Conservation (phyloP, 2,797 vertebrate genomes). For the Aulostomus chinensis region DNA sequence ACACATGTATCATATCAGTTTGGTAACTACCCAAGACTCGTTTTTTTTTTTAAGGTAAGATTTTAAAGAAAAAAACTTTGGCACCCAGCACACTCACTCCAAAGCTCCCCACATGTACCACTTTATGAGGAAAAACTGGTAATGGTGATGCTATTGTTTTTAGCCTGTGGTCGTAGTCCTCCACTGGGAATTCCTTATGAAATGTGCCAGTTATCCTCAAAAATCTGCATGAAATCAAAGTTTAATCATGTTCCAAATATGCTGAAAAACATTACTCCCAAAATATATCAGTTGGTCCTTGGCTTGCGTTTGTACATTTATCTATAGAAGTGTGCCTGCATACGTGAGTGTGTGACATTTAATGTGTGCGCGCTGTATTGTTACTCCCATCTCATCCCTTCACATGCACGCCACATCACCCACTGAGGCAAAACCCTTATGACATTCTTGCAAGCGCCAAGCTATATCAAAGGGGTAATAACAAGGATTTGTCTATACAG, state of each 20-base stretch:
- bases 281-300: not conserved
- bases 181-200: too few species aligned
- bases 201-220: slow-evolving; percentile 27
- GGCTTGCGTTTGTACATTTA: not conserved
- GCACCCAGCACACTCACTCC: too few species aligned
- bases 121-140: too few species aligned
- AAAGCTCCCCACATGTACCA: too few species aligned
- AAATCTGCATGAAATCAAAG: slow-evolving; percentile 14
- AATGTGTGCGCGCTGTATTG: not conserved
- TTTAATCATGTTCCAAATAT: slow-evolving; percentile 16
- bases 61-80: too few species aligned
- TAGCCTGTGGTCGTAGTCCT: slow-evolving; percentile 13
- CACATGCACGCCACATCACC: slow-evolving; percentile 19
- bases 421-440: slow-evolving; percentile 18
- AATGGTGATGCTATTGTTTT: too few species aligned
- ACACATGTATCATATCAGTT: too few species aligned
- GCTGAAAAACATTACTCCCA: slow-evolving; percentile 1
- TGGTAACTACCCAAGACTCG: too few species aligned
- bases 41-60: too few species aligned
- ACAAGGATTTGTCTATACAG: slow-evolving; percentile 36
- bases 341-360: not conserved
- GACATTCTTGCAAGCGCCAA: slow-evolving; percentile 21
- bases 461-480: slow-evolving; percentile 38
- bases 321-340: not conserved
- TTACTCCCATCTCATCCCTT: slow-evolving; percentile 4